Evolutionary conservation across 2,113 vertebrate genomes (phyloP).

Genomic region (Tichodroma muraria): DNA sequence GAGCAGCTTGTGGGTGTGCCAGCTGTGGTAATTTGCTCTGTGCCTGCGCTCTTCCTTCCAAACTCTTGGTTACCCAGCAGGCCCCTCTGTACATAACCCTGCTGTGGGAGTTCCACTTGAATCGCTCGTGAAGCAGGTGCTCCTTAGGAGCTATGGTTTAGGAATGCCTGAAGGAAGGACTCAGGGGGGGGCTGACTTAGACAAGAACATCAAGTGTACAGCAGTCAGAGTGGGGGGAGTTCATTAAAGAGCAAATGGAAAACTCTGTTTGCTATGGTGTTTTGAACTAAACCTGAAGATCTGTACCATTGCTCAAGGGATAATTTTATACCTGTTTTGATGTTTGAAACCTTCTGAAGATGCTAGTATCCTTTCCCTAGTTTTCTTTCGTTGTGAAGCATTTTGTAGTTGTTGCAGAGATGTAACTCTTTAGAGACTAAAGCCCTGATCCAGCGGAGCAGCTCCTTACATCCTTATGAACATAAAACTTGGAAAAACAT

Average conservation of each 20-base stretch:
- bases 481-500: not conserved
- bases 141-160: not conserved
- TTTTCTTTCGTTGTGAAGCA: not conserved
- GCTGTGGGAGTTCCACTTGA: not conserved
- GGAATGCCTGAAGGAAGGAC: not conserved
- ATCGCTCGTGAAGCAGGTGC: not conserved
- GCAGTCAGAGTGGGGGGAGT: not conserved
- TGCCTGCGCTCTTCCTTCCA: not conserved
- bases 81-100: not conserved
- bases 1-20: not conserved
- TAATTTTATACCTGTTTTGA: not conserved
- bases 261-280: not conserved
- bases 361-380: not conserved
- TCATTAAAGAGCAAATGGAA: slow-evolving; percentile 10
- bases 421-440: not conserved
- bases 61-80: not conserved
- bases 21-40: not conserved
- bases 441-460: not conserved
- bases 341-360: not conserved
- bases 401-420: not conserved
- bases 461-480: not conserved
- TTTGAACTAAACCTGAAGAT: not conserved
- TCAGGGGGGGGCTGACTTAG: not conserved
- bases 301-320: not conserved
- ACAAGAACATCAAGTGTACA: not conserved